A percentile compares a stretch with the other conserved stretches of the same genome.
Conservation (phyloP, 2,888 invertebrate species). For the Oxystoma pomonae region DNA sequence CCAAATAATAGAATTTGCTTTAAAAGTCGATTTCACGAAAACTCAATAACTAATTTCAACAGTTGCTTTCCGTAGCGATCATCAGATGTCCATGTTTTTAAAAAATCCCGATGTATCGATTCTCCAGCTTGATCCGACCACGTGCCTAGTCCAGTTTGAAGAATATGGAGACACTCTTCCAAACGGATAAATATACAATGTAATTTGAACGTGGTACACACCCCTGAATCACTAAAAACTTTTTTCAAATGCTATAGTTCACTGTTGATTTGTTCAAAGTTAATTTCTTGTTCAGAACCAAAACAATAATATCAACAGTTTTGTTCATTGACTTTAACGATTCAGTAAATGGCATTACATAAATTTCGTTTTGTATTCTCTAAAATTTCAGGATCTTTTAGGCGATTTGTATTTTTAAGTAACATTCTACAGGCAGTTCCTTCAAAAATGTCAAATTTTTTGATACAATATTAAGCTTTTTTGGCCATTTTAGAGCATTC, state of each 20-base stretch:
- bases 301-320: not conserved
- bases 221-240: not conserved
- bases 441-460: too few relatives aligned
- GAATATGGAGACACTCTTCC: not conserved
- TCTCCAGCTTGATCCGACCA: not conserved
- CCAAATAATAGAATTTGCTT: too few relatives aligned
- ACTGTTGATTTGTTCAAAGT: not conserved
- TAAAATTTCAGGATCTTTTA: not conserved
- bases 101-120: not conserved
- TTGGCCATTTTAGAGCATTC: not conserved
- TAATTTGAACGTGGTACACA: not conserved
- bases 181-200: not conserved
- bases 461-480: not conserved
- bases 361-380: too few relatives aligned
- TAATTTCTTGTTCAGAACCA: not conserved
- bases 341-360: too few relatives aligned
- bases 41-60: too few relatives aligned
- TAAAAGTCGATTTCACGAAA: too few relatives aligned
- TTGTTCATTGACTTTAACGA: too few relatives aligned
- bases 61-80: not conserved
- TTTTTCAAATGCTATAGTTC: not conserved
- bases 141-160: not conserved
- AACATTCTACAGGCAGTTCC: too few relatives aligned
- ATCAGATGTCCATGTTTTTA: not conserved
- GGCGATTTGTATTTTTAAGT: not conserved